Base-by-base conservation (phyloP, 2,797 vertebrate genomes). In the Naso thynnoides region DNA sequence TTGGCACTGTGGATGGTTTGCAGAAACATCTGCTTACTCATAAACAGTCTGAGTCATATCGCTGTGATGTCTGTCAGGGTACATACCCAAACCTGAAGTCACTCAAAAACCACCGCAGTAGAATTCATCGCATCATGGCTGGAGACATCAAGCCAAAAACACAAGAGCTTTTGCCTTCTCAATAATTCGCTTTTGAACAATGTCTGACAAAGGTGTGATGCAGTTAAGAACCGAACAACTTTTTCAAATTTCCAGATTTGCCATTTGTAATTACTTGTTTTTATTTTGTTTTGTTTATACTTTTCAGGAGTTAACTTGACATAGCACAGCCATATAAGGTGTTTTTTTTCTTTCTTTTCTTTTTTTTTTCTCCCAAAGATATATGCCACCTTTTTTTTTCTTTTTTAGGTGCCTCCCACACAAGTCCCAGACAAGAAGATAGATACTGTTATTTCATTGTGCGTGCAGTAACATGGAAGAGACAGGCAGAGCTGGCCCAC, bases 1-100 rank as follows among this genome's bases (percentile, higher is more conserved):
- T 95, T 49, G 91, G 92, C 58, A 92, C 92, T 1, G 66, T 91
- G 64, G 93, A 93, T 3, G 86, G 89, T 70, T 86, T 95, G 48
- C 93, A 95, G 84, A 94, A 90, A 73, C 95, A 95, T 78, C 74
- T 95, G 69, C 85, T 94, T 4, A 89, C 89, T 63, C 95, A 95
- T 81, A 94, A 93, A 78, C 90, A 91, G 49, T 84, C 92, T 11
- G 86, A 92, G 15, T 75, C 87, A 0, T 88, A 89, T 45, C 84
- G 62, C 24, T 95, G 95, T 36, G 92, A 92, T 38, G 84, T 94
- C 24, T 95, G 94, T 83, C 91, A 91, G 72, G 91, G 92, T 4
- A 92, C 73, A 2, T 95, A 91, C 64, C 79, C 89, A 3, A 95
- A 68, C 66, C 79, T 92, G 1, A 89, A 94, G 55, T 94, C 92